These are phyloP conservation scores for Operophtera brumata DNA, from an alignment of 2,888 invertebrate genomes.

Conservation along the genomic window DNA sequence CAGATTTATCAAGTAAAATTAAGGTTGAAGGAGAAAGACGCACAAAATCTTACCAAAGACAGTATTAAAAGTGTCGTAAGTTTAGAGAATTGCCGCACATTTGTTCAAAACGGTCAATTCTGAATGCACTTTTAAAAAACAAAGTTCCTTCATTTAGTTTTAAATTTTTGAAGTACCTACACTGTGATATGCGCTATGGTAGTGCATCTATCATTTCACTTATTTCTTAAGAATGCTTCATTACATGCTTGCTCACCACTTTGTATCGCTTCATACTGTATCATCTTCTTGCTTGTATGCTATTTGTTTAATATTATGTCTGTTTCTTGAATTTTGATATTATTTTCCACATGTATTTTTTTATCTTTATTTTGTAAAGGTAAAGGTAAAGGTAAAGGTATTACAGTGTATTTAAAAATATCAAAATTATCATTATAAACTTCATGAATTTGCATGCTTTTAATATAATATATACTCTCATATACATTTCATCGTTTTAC, in stretches of 20 bases:
- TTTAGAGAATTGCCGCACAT: conserved; percentile 73
- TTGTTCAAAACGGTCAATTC: conserved; percentile 77
- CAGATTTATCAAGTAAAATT: conserved; percentile 1
- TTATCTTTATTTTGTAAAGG: too few species aligned
- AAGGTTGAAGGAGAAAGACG: conserved; percentile 25
- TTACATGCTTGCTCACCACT: conserved; percentile 9
- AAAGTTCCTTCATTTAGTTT: conserved; percentile 55
- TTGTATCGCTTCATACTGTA: neutral
- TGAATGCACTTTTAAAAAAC: conserved; percentile 55
- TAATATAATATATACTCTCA: too few species aligned
- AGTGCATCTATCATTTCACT: conserved; percentile 41
- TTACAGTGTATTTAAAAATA: too few species aligned
- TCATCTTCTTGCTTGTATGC: neutral
- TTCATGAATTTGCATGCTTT: too few species aligned
- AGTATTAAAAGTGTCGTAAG: conserved; percentile 68
- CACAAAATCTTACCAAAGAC: conserved; percentile 73
- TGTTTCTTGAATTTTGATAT: neutral
- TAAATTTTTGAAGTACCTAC: conserved; percentile 62
- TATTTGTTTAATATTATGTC: neutral
- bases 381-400: too few species aligned
- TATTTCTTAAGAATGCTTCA: conserved; percentile 7
- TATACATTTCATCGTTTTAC: too few species aligned
- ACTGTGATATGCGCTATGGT: conserved; percentile 75
- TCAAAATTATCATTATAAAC: too few species aligned
- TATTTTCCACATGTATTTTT: neutral